phyloP scores from a whole-genome alignment of 2,888 invertebrate genomes.

The Scaptomyza cyrtandrae region DNA sequence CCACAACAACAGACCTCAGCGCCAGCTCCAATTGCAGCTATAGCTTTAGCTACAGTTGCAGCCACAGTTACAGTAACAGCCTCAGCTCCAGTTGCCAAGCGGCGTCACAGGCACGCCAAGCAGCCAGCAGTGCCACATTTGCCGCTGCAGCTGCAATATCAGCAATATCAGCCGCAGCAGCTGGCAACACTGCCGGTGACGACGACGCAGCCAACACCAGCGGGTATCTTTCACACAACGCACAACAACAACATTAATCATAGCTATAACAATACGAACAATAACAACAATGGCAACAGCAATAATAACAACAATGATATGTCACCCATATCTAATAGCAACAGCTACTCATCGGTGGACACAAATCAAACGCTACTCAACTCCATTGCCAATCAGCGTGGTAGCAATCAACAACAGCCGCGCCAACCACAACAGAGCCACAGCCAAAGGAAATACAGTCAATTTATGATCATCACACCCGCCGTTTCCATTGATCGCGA shows the following conservation, averaged over 20 bases:
- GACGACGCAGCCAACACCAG: slow-evolving; percentile 80
- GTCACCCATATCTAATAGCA: slow-evolving; percentile 80
- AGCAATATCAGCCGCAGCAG: slow-evolving; percentile 57
- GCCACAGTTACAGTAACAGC: slow-evolving; percentile 43
- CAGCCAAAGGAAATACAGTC: slow-evolving; percentile 80
- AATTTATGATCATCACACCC: slow-evolving; percentile 84
- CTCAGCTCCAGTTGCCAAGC: slow-evolving; percentile 74
- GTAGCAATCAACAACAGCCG: slow-evolving; percentile 49
- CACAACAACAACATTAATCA: slow-evolving; percentile 64
- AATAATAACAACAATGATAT: slow-evolving; percentile 72
- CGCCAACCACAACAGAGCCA: slow-evolving; percentile 44
- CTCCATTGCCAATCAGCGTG: slow-evolving; percentile 72
- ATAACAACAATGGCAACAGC: slow-evolving; percentile 63
- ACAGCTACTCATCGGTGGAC: slow-evolving; percentile 83
- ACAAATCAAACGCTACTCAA: slow-evolving; percentile 83
- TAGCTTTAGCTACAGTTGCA: slow-evolving; percentile 48
- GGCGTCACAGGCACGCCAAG: slow-evolving; percentile 60
- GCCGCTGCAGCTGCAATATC: slow-evolving; percentile 74
- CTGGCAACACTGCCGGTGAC: slow-evolving; percentile 58
- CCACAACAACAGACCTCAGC: slow-evolving; percentile 57
- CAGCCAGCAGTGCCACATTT: slow-evolving; percentile 60
- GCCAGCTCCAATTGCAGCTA: slow-evolving; percentile 26
- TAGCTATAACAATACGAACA: slow-evolving; percentile 58
- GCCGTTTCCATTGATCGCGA: slow-evolving; percentile 84
- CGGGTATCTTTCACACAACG: slow-evolving; percentile 70